A percentile compares a stretch with the other conserved stretches of the same genome.
Evolutionary conservation across 1,140 invertebrate species (phyloP).

Genomic region (Dryas iulia): DNA sequence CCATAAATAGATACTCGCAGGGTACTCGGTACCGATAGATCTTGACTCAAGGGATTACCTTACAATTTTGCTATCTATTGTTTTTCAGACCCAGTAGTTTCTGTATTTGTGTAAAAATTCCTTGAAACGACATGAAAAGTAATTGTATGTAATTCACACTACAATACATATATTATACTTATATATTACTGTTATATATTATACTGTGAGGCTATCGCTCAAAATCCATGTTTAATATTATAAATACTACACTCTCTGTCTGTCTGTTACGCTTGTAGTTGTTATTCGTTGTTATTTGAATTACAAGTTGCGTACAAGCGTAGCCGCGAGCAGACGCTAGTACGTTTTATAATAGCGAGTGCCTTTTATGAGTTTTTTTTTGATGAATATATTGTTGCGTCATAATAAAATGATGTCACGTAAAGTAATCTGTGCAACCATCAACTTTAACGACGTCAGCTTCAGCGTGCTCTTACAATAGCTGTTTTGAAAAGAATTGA

Average conservation of each 20-base stretch:
- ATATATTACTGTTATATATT: too few species aligned
- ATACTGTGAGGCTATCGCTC: not conserved
- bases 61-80: constrained; percentile 34
- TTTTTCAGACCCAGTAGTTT: constrained; percentile 23
- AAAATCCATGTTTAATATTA: too few species aligned
- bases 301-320: too few species aligned
- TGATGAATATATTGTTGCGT: constrained; percentile 46
- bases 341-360: constrained; percentile 18
- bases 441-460: constrained; percentile 29
- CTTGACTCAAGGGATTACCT: constrained; percentile 45
- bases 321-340: too few species aligned
- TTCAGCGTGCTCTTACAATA: constrained; percentile 9
- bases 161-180: not conserved
- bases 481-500: constrained; percentile 12
- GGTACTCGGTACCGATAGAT: constrained; percentile 46
- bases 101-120: constrained; percentile 19
- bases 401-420: constrained; percentile 34
- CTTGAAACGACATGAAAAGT: not conserved
- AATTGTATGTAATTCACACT: not conserved
- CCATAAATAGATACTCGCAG: constrained; percentile 35
- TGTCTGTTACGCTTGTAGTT: too few species aligned
- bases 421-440: constrained; percentile 32
- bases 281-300: too few species aligned
- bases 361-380: constrained; percentile 32
- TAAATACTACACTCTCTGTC: too few species aligned